A percentile compares a stretch with the other conserved stretches of the same genome.
Evolutionary conservation across 2,113 vertebrate genomes (phyloP).

Genomic region (Delphinus delphis): DNA sequence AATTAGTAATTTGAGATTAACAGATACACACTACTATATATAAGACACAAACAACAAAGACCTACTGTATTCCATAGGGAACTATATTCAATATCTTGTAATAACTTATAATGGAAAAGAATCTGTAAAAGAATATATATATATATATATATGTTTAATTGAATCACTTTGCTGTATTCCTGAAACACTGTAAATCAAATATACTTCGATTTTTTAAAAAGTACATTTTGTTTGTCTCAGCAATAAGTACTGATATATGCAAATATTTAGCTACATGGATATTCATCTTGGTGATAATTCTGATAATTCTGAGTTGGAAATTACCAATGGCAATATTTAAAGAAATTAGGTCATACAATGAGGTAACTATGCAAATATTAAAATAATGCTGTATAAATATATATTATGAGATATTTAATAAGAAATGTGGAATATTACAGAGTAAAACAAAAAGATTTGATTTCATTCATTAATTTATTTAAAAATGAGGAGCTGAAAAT

Average conservation of each 20-base stretch:
- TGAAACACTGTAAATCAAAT: no score
- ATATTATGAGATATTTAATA: not conserved
- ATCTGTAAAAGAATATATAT: no score
- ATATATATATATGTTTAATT: no score
- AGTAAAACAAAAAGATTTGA: not conserved
- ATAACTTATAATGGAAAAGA: no score
- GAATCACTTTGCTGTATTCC: no score
- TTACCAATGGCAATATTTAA: not conserved
- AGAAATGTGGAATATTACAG: not conserved
- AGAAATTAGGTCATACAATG: not conserved
- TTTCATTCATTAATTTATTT: not conserved
- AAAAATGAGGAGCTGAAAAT: not conserved
- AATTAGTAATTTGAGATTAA: no score
- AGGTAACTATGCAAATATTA: not conserved
- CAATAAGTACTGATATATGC: not conserved
- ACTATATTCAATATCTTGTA: no score
- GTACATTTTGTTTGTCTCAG: not conserved
- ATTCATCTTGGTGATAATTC: not conserved
- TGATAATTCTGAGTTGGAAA: not conserved
- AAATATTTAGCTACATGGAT: not conserved
- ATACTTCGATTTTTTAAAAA: not conserved
- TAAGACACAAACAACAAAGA: no score
- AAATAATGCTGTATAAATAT: not conserved
- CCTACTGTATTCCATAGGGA: no score
- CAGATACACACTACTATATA: no score